Evolutionary conservation across 2,888 invertebrate genomes (phyloP).

Genomic region (Selenia dentaria): DNA sequence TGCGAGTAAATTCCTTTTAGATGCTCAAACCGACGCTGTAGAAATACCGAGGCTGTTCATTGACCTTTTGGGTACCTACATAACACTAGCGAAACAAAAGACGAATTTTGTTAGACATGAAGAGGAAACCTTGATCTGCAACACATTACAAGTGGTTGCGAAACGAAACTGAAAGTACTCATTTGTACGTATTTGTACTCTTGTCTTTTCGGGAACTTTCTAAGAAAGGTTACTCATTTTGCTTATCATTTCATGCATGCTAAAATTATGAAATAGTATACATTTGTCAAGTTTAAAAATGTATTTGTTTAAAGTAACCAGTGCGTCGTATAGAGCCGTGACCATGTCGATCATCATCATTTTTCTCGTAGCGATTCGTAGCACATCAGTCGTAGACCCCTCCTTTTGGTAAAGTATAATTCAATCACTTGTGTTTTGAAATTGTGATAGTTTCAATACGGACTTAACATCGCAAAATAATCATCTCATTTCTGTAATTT

Average conservation of each 20-base stretch:
- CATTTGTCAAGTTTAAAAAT: no score
- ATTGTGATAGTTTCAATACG: conserved; percentile 28
- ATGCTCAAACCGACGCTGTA: conserved; percentile 57
- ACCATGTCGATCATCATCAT: no score
- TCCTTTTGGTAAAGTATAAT: conserved; percentile 6
- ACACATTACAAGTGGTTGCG: conserved; percentile 51
- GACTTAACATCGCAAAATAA: conserved; percentile 35
- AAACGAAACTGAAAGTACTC: conserved; percentile 25
- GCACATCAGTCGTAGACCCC: conserved; percentile 27
- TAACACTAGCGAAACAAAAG: conserved; percentile 80
- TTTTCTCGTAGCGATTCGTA: conserved; percentile 25
- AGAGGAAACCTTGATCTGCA: conserved; percentile 73
- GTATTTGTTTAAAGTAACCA: no score
- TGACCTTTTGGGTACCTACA: conserved; percentile 80
- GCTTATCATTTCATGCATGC: no score
- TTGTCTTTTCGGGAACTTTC: neutral
- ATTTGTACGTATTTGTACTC: conserved; percentile 7
- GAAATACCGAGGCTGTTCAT: conserved; percentile 84
- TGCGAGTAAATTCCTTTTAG: conserved; percentile 52
- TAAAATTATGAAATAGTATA: no score
- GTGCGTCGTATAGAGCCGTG: no score
- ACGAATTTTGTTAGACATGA: conserved; percentile 69
- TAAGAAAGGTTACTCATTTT: conserved; percentile 1
- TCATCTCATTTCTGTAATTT: conserved; percentile 41
- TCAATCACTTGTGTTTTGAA: conserved; percentile 16